Percentiles rank a stretch among this genome's conserved stretches.
phyloP scores from a whole-genome alignment of 2,888 invertebrate genomes.

The Tipula unca region DNA sequence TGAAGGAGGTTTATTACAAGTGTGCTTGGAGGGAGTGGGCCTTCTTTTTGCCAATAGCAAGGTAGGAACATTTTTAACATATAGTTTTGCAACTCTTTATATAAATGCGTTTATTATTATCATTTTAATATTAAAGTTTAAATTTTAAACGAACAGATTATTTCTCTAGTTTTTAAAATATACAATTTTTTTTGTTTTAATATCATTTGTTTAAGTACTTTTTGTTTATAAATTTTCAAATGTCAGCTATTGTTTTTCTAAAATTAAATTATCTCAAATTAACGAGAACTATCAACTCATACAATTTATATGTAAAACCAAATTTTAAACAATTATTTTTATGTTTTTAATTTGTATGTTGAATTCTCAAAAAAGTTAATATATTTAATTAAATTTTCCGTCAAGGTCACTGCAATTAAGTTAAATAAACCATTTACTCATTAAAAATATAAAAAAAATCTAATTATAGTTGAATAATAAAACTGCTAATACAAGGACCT shows the following conservation, averaged over 20 bases:
- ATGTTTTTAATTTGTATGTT: not conserved
- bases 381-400: not conserved
- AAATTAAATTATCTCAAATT: not conserved
- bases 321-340: not conserved
- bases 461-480: not conserved
- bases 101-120: slow-evolving; percentile 26
- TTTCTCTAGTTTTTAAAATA: slow-evolving; percentile 20
- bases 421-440: not conserved
- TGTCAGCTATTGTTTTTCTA: not conserved
- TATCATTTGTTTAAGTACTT: not conserved
- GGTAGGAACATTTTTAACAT: slow-evolving; percentile 53
- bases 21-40: slow-evolving; percentile 99
- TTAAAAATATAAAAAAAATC: not conserved
- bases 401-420: not conserved
- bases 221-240: slow-evolving; percentile 20
- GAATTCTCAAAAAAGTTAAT: not conserved
- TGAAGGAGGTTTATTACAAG: slow-evolving; percentile 94
- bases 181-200: too few relatives aligned
- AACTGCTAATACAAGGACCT: not conserved
- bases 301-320: not conserved
- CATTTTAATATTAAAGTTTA: not conserved
- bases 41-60: slow-evolving; percentile 98
- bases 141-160: not conserved
- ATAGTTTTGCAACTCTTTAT: not conserved
- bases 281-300: not conserved